phyloP scores from a whole-genome alignment of 2,113 vertebrate genomes.

The Garra rufa region DNA sequence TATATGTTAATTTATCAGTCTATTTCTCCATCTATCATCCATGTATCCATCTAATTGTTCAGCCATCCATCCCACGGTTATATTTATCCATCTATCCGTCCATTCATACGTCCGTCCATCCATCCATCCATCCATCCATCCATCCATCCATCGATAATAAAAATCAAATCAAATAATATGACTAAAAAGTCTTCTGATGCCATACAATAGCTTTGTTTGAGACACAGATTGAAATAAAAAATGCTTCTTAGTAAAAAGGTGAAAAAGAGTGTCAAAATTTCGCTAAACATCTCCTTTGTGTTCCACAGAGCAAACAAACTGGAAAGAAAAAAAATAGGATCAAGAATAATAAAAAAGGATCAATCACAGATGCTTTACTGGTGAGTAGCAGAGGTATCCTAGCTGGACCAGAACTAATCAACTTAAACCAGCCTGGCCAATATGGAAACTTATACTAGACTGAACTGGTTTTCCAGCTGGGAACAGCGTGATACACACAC shows the following conservation, averaged over 20 bases:
- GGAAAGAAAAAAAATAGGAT: not conserved
- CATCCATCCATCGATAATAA: no score
- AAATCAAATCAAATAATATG: not conserved
- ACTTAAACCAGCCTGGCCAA: not conserved
- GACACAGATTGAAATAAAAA: no score
- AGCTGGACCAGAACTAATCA: not conserved
- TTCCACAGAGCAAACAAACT: not conserved
- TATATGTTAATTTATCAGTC: no score
- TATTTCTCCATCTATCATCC: no score
- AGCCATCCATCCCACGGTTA: no score
- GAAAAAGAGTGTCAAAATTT: not conserved
- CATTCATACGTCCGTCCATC: no score
- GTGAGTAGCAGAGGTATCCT: not conserved
- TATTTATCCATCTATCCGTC: no score
- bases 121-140: not conserved
- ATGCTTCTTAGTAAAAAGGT: no score
- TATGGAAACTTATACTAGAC: not conserved
- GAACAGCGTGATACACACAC: not conserved
- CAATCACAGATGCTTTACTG: not conserved
- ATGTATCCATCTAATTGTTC: no score
- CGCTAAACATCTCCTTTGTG: not conserved
- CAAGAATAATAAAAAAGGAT: no score
- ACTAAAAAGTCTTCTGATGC: not conserved
- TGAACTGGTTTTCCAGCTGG: not conserved
- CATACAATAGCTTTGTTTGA: not conserved